Evolutionary conservation across 1,140 invertebrate species (phyloP).

Genomic region (Bombus waltoni): DNA sequence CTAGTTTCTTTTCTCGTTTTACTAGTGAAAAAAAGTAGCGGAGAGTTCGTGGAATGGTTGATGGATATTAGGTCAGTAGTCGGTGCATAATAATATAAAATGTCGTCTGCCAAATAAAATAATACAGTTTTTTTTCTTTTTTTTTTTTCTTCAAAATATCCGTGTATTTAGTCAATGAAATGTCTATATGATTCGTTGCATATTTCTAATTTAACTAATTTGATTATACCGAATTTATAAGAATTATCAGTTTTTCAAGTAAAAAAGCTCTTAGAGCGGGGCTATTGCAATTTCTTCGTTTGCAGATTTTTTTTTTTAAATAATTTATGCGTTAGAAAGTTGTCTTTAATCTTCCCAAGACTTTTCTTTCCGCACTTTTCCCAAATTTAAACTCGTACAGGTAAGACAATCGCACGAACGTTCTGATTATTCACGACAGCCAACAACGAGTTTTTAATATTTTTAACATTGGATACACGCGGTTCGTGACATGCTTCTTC

Average conservation of each 20-base stretch:
- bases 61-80: background rate
- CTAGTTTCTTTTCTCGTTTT: background rate
- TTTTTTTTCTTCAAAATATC: no score
- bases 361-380: no score
- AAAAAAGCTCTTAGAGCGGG: background rate
- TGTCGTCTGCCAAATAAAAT: background rate
- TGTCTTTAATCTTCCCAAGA: no score
- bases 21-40: background rate
- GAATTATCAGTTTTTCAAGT: background rate
- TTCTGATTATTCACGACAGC: no score
- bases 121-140: no score
- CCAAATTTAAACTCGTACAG: no score
- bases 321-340: background rate
- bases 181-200: background rate
- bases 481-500: no score
- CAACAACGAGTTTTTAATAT: no score
- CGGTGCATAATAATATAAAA: background rate
- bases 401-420: no score
- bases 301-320: background rate
- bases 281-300: background rate
- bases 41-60: no score
- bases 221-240: background rate
- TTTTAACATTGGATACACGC: no score
- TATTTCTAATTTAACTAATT: background rate
- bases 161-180: background rate